Conservation (phyloP, 2,113 vertebrate genomes). For the Campylomormyrus numenius region DNA sequence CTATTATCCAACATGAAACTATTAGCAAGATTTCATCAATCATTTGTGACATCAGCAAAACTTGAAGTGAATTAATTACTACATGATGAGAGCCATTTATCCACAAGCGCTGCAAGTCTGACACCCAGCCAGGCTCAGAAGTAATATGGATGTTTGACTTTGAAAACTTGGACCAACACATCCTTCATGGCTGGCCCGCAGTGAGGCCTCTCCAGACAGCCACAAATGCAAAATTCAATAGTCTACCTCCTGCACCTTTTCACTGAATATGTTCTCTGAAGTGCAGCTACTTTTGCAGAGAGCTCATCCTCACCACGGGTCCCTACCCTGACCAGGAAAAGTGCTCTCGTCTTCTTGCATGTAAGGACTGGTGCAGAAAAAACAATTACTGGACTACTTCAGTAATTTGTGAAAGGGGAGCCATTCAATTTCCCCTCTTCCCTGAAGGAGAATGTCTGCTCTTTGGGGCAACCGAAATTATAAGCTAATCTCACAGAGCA, state of each 20-base stretch:
- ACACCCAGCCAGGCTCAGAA: background rate
- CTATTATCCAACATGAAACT: background rate
- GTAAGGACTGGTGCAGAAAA: slow-evolving; percentile 14
- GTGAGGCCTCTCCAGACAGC: slow-evolving; percentile 9
- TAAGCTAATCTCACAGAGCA: background rate
- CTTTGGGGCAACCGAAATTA: background rate
- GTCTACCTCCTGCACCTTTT: background rate
- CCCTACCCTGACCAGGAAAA: background rate
- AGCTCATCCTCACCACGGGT: background rate
- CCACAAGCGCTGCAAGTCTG: background rate
- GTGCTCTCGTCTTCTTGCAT: slow-evolving; percentile 12
- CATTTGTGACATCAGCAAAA: background rate
- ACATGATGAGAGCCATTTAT: background rate
- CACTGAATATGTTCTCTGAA: background rate
- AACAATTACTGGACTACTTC: background rate
- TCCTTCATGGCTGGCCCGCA: too few species aligned
- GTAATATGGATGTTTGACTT: background rate
- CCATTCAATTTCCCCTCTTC: background rate
- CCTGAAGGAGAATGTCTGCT: background rate
- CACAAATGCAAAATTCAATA: slow-evolving; percentile 19
- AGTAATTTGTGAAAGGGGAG: background rate
- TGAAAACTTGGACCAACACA: background rate
- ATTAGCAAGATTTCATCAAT: background rate
- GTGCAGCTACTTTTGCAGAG: slow-evolving; percentile 22
- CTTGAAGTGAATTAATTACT: background rate